Evolutionary conservation across 2,797 vertebrate species (phyloP).

Genomic region (Phataginus tetradactyla): DNA sequence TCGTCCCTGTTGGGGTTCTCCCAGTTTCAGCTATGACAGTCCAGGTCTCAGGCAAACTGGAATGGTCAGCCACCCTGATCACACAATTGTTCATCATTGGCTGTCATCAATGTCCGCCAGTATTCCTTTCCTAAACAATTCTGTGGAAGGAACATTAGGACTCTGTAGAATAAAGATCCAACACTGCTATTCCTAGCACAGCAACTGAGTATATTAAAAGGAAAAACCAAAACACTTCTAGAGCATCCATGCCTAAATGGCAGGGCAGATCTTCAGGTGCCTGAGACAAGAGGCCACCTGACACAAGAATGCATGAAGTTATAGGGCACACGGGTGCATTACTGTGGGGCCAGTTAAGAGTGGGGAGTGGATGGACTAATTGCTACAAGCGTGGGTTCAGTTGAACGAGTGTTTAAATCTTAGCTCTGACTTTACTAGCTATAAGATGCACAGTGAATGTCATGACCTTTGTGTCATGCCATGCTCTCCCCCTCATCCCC

Average conservation of each 20-base stretch:
- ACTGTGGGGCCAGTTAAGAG: neutral
- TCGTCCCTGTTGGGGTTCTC: neutral
- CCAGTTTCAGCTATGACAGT: neutral
- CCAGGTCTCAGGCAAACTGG: neutral
- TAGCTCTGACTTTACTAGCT: neutral
- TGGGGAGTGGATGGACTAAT: too few species aligned
- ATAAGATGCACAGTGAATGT: neutral
- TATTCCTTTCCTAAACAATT: neutral
- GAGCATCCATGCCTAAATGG: neutral
- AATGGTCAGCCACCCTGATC: neutral
- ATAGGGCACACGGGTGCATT: neutral
- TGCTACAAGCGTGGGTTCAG: neutral
- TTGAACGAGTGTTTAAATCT: neutral
- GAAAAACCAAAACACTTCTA: neutral
- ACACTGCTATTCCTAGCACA: neutral
- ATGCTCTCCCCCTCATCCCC: too few species aligned
- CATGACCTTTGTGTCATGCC: fast-evolving
- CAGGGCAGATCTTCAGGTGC: neutral
- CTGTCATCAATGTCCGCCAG: neutral
- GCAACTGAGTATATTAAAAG: neutral
- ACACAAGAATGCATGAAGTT: neutral
- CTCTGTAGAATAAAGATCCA: neutral
- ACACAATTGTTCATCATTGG: neutral
- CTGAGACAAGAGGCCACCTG: neutral
- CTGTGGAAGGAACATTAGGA: neutral